phyloP scores from a whole-genome alignment of 2,113 vertebrate genomes.

The Nothocercus julius region DNA sequence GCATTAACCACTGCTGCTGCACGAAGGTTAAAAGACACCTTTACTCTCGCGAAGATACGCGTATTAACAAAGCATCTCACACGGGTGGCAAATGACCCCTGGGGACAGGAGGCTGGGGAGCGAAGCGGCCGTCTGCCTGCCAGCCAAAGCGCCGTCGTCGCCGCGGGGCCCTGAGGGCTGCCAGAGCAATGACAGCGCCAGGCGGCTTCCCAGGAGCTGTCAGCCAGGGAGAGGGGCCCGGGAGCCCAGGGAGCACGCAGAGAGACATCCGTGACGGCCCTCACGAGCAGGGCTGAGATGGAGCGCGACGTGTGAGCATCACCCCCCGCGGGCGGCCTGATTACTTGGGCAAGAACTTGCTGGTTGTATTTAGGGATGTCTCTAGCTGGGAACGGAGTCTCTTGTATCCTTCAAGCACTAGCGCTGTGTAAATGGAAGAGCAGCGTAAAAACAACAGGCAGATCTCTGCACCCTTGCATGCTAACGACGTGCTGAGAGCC shows the following conservation, averaged over 20 bases:
- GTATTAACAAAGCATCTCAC: background rate
- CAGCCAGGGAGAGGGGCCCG: background rate
- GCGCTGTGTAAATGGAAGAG: slow-evolving; percentile 51
- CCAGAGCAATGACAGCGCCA: background rate
- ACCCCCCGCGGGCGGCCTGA: background rate
- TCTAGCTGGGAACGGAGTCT: slow-evolving; percentile 21
- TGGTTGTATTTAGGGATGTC: slow-evolving; percentile 50
- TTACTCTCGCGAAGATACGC: rapidly evolving
- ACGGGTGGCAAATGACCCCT: background rate
- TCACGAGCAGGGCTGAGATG: background rate
- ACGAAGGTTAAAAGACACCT: background rate
- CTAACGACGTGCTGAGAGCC: slow-evolving; percentile 45
- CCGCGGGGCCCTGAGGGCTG: background rate
- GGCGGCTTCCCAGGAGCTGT: background rate
- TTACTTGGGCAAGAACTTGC: slow-evolving; percentile 41
- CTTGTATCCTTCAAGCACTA: slow-evolving; percentile 20
- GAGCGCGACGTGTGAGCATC: slow-evolving; percentile 6
- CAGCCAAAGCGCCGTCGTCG: background rate
- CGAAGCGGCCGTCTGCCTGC: background rate
- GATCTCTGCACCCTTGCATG: slow-evolving; percentile 35
- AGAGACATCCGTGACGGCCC: slow-evolving; percentile 5
- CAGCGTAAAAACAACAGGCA: slow-evolving; percentile 49
- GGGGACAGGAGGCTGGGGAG: background rate
- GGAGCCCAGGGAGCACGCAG: background rate
- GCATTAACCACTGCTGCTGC: background rate